Percentiles rank a stretch among this genome's conserved stretches.
Evolutionary conservation across 1,140 invertebrate genomes (phyloP).

Genomic region (Ceratina japonica): DNA sequence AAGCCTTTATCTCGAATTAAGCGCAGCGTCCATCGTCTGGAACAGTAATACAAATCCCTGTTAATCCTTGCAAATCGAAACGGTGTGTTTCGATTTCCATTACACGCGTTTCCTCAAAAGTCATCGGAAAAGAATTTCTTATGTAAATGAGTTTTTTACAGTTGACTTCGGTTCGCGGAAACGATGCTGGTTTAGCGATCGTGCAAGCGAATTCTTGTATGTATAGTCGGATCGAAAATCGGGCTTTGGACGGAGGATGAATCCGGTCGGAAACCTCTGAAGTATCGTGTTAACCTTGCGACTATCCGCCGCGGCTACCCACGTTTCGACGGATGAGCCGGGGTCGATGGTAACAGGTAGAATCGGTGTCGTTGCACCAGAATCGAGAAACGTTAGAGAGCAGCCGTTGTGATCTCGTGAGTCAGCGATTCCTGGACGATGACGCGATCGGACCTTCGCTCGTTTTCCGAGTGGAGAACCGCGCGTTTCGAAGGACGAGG

Average conservation of each 20-base stretch:
- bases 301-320: not conserved
- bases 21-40: constrained; percentile 88
- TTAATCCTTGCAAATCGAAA: not conserved
- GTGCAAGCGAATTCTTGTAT: not conserved
- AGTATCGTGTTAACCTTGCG: not conserved
- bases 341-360: constrained; percentile 12
- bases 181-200: too few relatives aligned
- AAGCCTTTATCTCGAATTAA: constrained; percentile 86
- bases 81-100: not conserved
- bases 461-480: not conserved
- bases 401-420: constrained; percentile 3
- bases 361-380: not conserved
- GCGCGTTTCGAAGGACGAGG: constrained; percentile 26
- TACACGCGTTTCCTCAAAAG: too few relatives aligned
- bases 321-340: not conserved
- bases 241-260: constrained; percentile 3
- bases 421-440: constrained; percentile 31
- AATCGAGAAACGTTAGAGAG: not conserved
- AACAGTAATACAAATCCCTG: constrained; percentile 68
- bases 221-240: not conserved
- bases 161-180: too few relatives aligned
- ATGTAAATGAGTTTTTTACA: too few relatives aligned
- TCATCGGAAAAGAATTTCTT: too few relatives aligned
- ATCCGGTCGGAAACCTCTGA: not conserved
- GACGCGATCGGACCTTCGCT: constrained; percentile 1